Base-by-base conservation (phyloP, 2,888 invertebrate genomes). In the Zelleria hepariella region DNA sequence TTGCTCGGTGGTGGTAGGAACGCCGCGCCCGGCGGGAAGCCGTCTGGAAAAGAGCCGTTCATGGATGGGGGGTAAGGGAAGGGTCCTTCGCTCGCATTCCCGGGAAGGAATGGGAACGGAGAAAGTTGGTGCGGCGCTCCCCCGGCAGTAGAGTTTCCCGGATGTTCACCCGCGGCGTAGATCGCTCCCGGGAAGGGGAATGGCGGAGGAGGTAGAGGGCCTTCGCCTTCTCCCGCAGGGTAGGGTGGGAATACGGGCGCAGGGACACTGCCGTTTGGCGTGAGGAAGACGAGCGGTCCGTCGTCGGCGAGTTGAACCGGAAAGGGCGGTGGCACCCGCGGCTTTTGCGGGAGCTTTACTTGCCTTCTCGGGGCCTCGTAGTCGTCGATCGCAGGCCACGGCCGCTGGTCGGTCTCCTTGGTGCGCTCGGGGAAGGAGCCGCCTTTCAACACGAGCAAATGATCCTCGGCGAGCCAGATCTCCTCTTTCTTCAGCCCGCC, bases 281-380 rank as follows among this genome's bases (percentile, higher is more conserved):
- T 94, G 86, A 96, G 91, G 91, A 96, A 94, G 90, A 95, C 93
- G 84, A 96, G 91, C 78, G 96, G 96, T 74, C 95, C 96, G 75
- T 93, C 91, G 78, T 96, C 95, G 80, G 92, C 91, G 82, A 96
- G 93, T 88, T 95, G 96, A 84, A 96, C 94, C 77, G 96, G 96
- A 93, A 96, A 96, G 88, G 96, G 96, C 91, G 96, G 96, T 82
- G 96, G 96, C 70, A 96, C 92, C 82, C 93, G 93, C 8, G 96
- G 95, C 80, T 93, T 92, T 58, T 92, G 83, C 52, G 96, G 96
- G 71, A 96, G 91, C 83, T 95, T 95, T 74, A 96, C 95, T 83
- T 94, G 96, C 70, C 96, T 92, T 72, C 91, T 90, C 25, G 96
- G 95, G 65, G 96, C 95, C 79, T 93, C 91, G 80, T 94, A 96